Evolutionary conservation across 2,113 vertebrate species (phyloP), one percentile per base, ranked within the genome.

Genomic region (Chitala chitala): DNA sequence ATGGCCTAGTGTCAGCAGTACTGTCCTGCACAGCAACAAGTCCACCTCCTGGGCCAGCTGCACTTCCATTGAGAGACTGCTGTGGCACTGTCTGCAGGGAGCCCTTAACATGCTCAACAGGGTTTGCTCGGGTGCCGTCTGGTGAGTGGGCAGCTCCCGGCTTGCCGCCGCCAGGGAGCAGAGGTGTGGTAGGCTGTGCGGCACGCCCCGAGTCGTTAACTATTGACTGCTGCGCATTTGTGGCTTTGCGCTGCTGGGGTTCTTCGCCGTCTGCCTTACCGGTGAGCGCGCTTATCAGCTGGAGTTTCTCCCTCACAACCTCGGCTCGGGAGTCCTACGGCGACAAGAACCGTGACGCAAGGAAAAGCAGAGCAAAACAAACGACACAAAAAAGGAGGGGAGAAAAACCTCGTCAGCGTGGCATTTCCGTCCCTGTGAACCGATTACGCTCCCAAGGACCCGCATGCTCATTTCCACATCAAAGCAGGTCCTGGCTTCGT

Each of bases 191-290:
- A 56, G 20, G 22, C 54, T 44, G 13, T 36, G 31, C 5, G 20
- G 59, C 40, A 44, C n/a, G 40, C 50, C 82, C 68, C 77, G 78
- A 63, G 82, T 71, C 24, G 86, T 15, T 7, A 9, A 20, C 53
- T 8, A 48, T n/a, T n/a, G n/a, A n/a, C n/a, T n/a, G n/a, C n/a
- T n/a, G n/a, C n/a, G n/a, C n/a, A n/a, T n/a, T n/a, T n/a, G n/a
- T n/a, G n/a, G n/a, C n/a, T n/a, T n/a, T n/a, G n/a, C n/a, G 9
- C 53, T 55, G 12, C 53, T 29, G 24, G 56, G 3, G 22, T 29
- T 24, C 4, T 1, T 8, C 7, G 26, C 20, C 22, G 12, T 17
- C 69, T 54, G 31, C 38, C 40, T 50, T 17, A 69, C 65, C 46
- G 65, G 48, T 51, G 29, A 72, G 24, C 33, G 24, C 36, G 12